phyloP scores from a whole-genome alignment of 2,113 vertebrate genomes.

The Osmerus eperlanus region DNA sequence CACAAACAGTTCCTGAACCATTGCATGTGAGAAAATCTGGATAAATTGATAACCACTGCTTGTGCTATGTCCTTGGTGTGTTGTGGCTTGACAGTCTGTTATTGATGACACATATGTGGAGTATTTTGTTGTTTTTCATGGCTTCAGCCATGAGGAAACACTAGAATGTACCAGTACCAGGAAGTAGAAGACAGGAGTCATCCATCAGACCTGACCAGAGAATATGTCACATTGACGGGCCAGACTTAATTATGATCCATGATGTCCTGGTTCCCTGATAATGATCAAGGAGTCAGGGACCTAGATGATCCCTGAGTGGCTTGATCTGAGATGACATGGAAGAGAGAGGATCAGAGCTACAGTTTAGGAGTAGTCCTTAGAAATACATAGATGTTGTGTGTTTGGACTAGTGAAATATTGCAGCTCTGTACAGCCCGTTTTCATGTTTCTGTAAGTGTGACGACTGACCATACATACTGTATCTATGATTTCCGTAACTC shows the following conservation, averaged over 20 bases:
- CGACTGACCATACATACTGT: too few relatives aligned
- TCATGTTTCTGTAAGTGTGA: too few relatives aligned
- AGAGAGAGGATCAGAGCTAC: background rate
- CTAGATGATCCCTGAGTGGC: constrained; percentile 7
- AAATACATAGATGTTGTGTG: too few relatives aligned
- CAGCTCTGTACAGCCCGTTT: too few relatives aligned
- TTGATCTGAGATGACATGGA: background rate
- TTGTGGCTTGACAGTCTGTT: background rate
- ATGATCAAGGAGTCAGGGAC: constrained; percentile 32
- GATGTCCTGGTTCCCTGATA: constrained; percentile 33
- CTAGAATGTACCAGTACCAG: constrained; percentile 1
- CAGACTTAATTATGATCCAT: constrained; percentile 38
- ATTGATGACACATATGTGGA: background rate
- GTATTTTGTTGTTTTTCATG: constrained; percentile 4
- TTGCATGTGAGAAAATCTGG: too few relatives aligned
- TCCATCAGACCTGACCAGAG: constrained; percentile 43
- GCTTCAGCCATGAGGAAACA: constrained; percentile 18
- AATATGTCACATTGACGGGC: constrained; percentile 34
- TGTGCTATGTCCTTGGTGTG: constrained; percentile 15
- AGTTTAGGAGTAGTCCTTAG: too few relatives aligned
- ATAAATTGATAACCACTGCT: background rate
- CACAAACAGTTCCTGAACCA: too few relatives aligned
- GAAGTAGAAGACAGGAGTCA: constrained; percentile 20
- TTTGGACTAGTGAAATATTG: too few relatives aligned
- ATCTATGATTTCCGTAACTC: too few relatives aligned